A percentile compares a stretch with the other conserved stretches of the same genome.
Evolutionary conservation across 2,888 invertebrate species (phyloP).

Genomic region (Himalopsyche kuldschensis): DNA sequence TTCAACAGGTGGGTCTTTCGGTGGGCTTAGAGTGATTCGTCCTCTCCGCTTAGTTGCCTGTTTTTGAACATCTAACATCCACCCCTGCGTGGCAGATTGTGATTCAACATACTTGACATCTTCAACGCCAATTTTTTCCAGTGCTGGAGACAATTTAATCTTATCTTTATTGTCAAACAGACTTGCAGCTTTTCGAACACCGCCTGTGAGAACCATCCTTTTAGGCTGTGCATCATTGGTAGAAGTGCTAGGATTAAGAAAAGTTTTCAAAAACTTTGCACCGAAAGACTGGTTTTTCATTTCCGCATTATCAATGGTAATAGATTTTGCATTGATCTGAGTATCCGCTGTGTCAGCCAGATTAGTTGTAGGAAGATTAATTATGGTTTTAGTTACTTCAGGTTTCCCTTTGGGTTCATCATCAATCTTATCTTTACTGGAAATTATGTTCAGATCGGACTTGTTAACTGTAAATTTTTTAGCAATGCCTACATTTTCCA

Average conservation of each 20-base stretch:
- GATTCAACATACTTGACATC: not conserved
- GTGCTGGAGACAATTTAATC: not conserved
- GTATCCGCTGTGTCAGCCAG: not conserved
- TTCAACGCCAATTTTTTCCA: not conserved
- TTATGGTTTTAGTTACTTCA: not conserved
- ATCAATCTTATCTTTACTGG: not conserved
- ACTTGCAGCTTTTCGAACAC: not conserved
- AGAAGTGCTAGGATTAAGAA: not conserved
- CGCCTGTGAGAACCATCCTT: not conserved
- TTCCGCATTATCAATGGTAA: not conserved
- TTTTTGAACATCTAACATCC: not conserved
- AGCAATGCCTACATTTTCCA: not conserved
- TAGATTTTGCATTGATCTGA: not conserved
- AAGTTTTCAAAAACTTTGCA: not conserved
- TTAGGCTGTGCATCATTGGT: not conserved
- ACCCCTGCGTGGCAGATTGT: not conserved
- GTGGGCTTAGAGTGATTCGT: slow-evolving; percentile 17
- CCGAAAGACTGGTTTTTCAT: not conserved
- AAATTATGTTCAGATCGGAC: not conserved
- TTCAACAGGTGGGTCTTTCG: slow-evolving; percentile 45
- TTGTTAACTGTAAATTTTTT: not conserved
- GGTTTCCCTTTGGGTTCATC: not conserved
- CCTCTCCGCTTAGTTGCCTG: not conserved
- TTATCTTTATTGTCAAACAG: not conserved
- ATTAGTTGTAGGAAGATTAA: not conserved